Evolutionary conservation across 2,113 vertebrate species (phyloP).

Genomic region (Myiopsitta monachus): DNA sequence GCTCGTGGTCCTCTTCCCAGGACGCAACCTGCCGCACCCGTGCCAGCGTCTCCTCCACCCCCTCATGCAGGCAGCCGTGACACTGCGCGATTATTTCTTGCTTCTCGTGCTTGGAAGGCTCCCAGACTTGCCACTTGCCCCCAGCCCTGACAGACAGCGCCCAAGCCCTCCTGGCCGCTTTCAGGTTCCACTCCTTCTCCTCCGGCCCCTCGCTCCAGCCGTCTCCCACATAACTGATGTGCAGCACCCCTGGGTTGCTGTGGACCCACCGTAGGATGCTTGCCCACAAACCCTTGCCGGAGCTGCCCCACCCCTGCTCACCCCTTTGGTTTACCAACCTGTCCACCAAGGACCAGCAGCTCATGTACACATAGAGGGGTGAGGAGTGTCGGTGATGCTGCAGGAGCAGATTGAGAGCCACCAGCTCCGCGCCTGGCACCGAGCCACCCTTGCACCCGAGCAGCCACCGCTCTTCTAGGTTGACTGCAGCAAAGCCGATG

Average conservation of each 20-base stretch:
- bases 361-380: background rate
- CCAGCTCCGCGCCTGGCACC: background rate
- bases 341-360: background rate
- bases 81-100: background rate
- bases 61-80: background rate
- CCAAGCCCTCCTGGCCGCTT: background rate
- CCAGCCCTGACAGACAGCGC: fast-evolving
- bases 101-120: background rate
- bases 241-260: background rate
- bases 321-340: fast-evolving
- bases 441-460: background rate
- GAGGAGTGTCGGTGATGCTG: fast-evolving
- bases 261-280: background rate
- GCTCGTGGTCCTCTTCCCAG: fast-evolving
- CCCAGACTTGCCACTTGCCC: fast-evolving
- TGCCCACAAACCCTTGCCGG: fast-evolving
- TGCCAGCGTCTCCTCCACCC: background rate
- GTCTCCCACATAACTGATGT: fast-evolving
- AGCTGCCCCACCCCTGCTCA: fast-evolving
- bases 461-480: background rate
- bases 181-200: background rate
- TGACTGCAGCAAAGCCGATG: background rate
- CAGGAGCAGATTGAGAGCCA: background rate
- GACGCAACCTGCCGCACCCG: fast-evolving
- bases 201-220: background rate